Conservation (phyloP, 2,797 vertebrate genomes). For the Mycteria americana region DNA sequence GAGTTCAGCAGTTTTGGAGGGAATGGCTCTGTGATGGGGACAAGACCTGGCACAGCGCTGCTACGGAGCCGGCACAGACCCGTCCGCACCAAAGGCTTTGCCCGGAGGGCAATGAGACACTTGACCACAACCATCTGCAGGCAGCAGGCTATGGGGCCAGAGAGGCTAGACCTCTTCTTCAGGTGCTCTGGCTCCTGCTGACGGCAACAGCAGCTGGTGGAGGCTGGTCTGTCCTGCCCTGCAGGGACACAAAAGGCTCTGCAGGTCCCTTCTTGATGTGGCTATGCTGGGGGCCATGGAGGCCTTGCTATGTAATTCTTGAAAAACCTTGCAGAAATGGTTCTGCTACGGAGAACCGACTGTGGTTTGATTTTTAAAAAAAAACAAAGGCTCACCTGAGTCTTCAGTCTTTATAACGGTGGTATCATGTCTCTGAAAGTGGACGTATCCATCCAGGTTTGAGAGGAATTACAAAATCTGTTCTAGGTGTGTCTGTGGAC, state of each 20-base stretch:
- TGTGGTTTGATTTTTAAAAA: neutral
- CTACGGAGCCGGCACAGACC: neutral
- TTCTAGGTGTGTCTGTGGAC: neutral
- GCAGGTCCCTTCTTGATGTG: neutral
- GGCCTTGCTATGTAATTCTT: neutral
- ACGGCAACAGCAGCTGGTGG: neutral
- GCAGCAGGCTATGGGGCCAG: neutral
- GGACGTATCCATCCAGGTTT: neutral
- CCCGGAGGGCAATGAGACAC: neutral
- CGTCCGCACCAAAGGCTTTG: neutral
- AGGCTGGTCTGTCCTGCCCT: neutral
- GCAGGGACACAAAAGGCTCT: neutral
- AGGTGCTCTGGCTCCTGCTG: neutral
- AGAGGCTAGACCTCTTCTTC: neutral
- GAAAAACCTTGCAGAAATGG: neutral
- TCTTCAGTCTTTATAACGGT: accelerated
- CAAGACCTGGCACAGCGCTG: neutral
- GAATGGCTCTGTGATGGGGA: neutral
- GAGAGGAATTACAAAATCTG: neutral
- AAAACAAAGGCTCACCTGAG: neutral
- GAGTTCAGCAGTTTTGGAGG: neutral
- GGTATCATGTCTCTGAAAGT: neutral
- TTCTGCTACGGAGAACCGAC: neutral
- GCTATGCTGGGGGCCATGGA: accelerated
- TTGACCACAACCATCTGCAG: neutral